Evolutionary conservation across 64 coral and sea anemone species (phyloP).

Genomic region (Stylophora pistillata): DNA sequence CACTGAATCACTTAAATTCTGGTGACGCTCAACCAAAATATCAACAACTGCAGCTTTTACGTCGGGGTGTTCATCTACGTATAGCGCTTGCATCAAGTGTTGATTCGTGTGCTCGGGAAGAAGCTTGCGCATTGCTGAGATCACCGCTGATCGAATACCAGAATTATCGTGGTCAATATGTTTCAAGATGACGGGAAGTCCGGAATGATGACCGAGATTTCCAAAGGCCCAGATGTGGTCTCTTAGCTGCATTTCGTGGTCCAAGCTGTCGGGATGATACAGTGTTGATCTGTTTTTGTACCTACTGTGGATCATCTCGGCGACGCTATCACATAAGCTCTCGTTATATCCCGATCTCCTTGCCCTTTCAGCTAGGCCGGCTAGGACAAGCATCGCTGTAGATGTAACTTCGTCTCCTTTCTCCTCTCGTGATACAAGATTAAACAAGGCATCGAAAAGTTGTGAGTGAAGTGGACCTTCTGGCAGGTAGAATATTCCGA

Average conservation of each 20-base stretch:
- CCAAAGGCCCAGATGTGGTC: conserved; percentile 94
- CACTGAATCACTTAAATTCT: conserved; percentile 46
- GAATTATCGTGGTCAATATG: conserved; percentile 84
- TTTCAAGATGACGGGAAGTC: conserved; percentile 65
- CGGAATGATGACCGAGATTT: conserved; percentile 83
- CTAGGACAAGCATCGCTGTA: conserved; percentile 83
- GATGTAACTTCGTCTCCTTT: conserved; percentile 47
- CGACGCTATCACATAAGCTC: conserved; percentile 64
- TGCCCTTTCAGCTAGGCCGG: conserved; percentile 63
- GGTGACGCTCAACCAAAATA: conserved; percentile 78
- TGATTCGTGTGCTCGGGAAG: conserved; percentile 54
- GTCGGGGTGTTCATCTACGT: conserved; percentile 71
- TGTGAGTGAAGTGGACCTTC: conserved; percentile 71
- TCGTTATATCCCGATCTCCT: conserved; percentile 80
- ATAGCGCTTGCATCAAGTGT: conserved; percentile 59
- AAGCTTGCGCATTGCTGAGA: conserved; percentile 80
- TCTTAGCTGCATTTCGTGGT: conserved; percentile 65
- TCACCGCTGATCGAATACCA: conserved; percentile 79
- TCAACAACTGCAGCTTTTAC: conserved; percentile 86
- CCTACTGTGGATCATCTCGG: conserved; percentile 65
- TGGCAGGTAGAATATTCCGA: conserved; percentile 78
- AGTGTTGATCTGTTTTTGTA: conserved; percentile 76
- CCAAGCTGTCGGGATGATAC: conserved; percentile 69
- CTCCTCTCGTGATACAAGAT: conserved; percentile 28
- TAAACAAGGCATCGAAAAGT: conserved; percentile 74